A percentile compares a stretch with the other conserved stretches of the same genome.
These are phyloP conservation scores for Aphidius gifuensis DNA, from an alignment of 1,140 invertebrate species.

Conservation along the genomic window DNA sequence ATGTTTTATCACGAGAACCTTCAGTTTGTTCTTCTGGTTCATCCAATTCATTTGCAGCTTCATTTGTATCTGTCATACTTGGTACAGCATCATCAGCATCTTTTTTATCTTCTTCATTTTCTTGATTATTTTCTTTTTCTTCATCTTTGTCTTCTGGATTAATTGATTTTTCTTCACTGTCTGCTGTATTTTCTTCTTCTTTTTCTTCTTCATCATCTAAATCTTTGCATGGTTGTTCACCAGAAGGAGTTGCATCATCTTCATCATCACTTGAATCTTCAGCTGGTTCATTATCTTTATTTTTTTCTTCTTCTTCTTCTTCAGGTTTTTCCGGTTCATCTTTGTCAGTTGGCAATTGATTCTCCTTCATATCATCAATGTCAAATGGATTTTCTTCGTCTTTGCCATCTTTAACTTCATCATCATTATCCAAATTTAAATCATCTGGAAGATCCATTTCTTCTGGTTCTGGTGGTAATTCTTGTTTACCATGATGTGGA, in stretches of 20 bases:
- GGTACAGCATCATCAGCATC: conserved; percentile 48
- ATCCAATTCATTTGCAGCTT: conserved; percentile 46
- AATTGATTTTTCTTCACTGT: conserved; percentile 41
- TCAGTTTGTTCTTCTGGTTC: conserved; percentile 39
- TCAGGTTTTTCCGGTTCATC: conserved; percentile 35
- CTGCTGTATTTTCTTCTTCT: conserved; percentile 34
- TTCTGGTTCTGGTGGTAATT: conserved; percentile 74
- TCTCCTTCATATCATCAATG: conserved; percentile 71
- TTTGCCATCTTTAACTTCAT: conserved; percentile 55
- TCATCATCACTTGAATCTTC: conserved; percentile 40
- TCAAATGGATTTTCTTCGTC: conserved; percentile 78
- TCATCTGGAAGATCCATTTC: conserved; percentile 84
- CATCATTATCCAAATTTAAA: conserved; percentile 75
- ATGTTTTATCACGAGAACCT: conserved; percentile 46
- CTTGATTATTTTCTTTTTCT: conserved; percentile 42
- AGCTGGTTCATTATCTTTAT: conserved; percentile 39
- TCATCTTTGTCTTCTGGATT: conserved; percentile 46
- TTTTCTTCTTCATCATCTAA: conserved; percentile 37
- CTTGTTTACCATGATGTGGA: conserved; percentile 78
- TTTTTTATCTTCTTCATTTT: conserved; percentile 46
- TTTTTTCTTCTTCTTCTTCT: conserved; percentile 33
- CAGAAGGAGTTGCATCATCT: conserved; percentile 18
- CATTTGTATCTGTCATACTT: conserved; percentile 38
- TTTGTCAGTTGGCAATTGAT: conserved; percentile 32
- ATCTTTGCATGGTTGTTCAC: conserved; percentile 38